phyloP scores from a whole-genome alignment of 2,888 invertebrate species.

The Lapara coniferarum region DNA sequence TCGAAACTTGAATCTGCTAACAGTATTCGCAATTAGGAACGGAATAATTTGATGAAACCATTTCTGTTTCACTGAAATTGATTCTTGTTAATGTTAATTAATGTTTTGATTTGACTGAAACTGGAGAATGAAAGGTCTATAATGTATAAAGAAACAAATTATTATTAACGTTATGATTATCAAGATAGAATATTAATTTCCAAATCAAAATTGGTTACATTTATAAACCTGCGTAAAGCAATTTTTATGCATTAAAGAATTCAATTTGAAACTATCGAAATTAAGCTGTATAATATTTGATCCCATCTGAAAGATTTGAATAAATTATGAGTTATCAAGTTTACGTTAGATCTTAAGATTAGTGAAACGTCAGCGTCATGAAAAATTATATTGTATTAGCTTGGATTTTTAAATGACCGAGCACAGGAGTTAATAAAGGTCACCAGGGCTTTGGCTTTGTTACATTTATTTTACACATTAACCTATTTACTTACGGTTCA shows the following conservation, averaged over 20 bases:
- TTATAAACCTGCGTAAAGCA: no score
- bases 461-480: no score
- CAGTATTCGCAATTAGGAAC: neutral
- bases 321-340: neutral
- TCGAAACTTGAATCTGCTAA: no score
- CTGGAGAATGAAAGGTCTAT: neutral
- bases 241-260: no score
- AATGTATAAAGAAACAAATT: no score
- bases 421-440: neutral
- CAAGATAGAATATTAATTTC: no score
- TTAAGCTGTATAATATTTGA: neutral
- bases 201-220: no score
- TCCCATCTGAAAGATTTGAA: neutral
- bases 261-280: neutral
- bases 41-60: neutral
- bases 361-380: neutral
- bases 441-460: neutral
- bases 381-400: neutral
- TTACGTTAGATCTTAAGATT: conserved; percentile 1
- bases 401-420: neutral
- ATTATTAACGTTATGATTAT: no score
- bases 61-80: neutral
- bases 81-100: neutral
- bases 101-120: neutral
- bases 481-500: no score